Evolutionary conservation across 1,140 invertebrate species (phyloP).

Genomic region (Bombus sibiricus): DNA sequence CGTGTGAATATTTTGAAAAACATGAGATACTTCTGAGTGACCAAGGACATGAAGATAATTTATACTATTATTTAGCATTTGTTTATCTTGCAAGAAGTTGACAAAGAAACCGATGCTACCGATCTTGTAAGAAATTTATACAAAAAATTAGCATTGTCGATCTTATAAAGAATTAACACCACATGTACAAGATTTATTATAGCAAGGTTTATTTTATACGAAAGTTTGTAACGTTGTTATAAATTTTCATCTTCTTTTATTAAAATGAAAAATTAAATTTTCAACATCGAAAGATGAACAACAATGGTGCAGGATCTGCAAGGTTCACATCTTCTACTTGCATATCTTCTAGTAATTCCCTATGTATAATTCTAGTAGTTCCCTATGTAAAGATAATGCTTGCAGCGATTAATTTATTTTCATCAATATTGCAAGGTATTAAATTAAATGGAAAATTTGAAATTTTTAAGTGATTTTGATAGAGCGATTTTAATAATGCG

Average conservation of each 20-base stretch:
- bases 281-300: not conserved
- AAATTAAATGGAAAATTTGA: not conserved
- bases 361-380: too few species aligned
- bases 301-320: not conserved
- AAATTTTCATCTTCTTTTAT: not conserved
- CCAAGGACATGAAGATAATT: not conserved
- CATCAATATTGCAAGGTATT: too few species aligned
- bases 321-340: not conserved
- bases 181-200: not conserved
- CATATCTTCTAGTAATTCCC: not conserved
- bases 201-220: not conserved
- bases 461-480: not conserved
- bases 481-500: not conserved
- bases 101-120: too few species aligned
- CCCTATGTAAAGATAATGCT: too few species aligned
- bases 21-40: not conserved
- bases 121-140: too few species aligned
- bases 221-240: not conserved
- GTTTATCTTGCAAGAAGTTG: too few species aligned
- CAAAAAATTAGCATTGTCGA: not conserved
- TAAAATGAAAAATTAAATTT: not conserved
- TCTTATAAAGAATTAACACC: not conserved
- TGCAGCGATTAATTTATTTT: not conserved
- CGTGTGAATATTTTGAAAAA: not conserved
- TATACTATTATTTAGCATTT: not conserved